Conservation (phyloP, 2,888 invertebrate genomes). For the Toxonevra muliebris region DNA sequence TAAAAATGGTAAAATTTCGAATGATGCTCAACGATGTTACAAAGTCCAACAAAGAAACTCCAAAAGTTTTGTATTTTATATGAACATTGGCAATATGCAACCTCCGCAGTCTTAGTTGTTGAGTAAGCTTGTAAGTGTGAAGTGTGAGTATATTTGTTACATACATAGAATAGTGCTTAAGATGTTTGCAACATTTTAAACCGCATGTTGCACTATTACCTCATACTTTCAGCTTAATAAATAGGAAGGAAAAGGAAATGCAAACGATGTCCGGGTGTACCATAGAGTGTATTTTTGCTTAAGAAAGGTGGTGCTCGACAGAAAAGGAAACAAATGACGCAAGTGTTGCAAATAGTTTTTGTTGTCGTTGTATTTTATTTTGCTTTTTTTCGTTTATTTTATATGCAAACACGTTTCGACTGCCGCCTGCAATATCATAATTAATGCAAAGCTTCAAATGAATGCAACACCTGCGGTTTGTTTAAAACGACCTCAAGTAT, state of each 20-base stretch:
- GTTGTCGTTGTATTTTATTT: constrained; percentile 12
- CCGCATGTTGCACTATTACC: constrained; percentile 19
- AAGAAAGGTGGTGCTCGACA: no score
- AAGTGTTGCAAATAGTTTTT: constrained; percentile 58
- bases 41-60: constrained; percentile 26
- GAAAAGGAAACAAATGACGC: constrained; percentile 26
- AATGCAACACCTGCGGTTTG: constrained; percentile 66
- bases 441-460: constrained; percentile 66
- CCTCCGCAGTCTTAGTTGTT: no score
- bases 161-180: no score
- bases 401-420: constrained; percentile 24
- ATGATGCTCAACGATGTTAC: constrained; percentile 6
- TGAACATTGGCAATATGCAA: neutral
- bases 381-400: constrained; percentile 3
- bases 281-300: neutral
- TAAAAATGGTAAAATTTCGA: neutral
- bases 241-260: neutral
- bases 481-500: constrained; percentile 61
- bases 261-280: neutral
- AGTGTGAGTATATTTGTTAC: no score
- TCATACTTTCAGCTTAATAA: constrained; percentile 15
- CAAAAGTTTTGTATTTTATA: constrained; percentile 12
- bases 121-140: no score
- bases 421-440: constrained; percentile 58
- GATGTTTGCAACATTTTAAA: no score